phyloP scores from a whole-genome alignment of 2,888 invertebrate species.

The Epinotia bilunana region DNA sequence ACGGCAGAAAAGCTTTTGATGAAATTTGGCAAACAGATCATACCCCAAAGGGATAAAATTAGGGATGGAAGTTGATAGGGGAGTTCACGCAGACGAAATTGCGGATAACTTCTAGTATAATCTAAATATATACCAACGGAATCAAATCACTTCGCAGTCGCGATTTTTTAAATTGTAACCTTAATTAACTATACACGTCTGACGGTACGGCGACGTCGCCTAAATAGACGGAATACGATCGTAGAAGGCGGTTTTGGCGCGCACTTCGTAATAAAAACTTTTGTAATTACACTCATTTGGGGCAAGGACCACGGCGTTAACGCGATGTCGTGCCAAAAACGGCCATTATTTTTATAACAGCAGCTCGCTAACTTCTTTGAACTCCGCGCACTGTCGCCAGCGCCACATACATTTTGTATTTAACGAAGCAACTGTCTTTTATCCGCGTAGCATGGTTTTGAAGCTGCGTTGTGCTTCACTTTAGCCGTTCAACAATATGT shows the following conservation, averaged over 20 bases:
- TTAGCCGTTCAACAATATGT: constrained; percentile 19
- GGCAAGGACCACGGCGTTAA: constrained; percentile 75
- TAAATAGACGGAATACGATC: constrained; percentile 58
- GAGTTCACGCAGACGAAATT: too few relatives aligned
- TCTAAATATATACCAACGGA: background rate
- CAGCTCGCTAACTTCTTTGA: constrained; percentile 58
- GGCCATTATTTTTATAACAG: constrained; percentile 77
- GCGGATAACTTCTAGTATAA: too few relatives aligned
- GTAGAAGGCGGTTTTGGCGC: constrained; percentile 76
- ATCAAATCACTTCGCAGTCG: background rate
- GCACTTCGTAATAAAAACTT: constrained; percentile 82
- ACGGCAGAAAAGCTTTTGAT: too few relatives aligned
- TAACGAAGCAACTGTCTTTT: constrained; percentile 41
- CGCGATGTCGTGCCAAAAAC: constrained; percentile 81
- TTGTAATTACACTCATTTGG: constrained; percentile 82
- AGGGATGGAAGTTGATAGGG: too few relatives aligned
- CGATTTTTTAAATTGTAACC: background rate
- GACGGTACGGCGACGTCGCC: constrained; percentile 22
- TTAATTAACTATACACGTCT: background rate
- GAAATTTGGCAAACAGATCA: too few relatives aligned
- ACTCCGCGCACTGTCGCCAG: constrained; percentile 48
- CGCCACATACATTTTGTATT: constrained; percentile 48
- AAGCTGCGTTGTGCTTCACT: constrained; percentile 13
- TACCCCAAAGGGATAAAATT: too few relatives aligned
- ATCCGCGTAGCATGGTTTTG: constrained; percentile 31